These are phyloP conservation scores for Crocuta crocuta DNA, from an alignment of 2,113 vertebrate genomes.

Conservation along the genomic window DNA sequence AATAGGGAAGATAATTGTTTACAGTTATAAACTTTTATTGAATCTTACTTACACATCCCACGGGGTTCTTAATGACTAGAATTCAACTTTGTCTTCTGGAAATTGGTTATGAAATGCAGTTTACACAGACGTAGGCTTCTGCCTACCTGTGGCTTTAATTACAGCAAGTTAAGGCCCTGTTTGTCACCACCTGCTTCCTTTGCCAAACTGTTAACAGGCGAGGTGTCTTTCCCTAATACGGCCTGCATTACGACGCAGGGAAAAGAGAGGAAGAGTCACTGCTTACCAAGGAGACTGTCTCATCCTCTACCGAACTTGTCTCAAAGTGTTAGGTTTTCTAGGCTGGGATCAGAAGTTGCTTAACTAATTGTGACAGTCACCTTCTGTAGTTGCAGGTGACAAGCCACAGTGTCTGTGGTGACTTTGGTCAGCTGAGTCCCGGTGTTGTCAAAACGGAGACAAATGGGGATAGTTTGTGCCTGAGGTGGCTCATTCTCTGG, in stretches of 20 bases:
- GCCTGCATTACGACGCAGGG: constrained; percentile 48
- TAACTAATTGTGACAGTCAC: neutral
- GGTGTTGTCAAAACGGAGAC: neutral
- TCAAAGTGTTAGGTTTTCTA: constrained; percentile 32
- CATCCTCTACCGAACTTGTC: constrained; percentile 52
- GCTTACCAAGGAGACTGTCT: constrained; percentile 72
- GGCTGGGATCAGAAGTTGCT: constrained; percentile 52
- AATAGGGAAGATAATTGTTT: constrained; percentile 85
- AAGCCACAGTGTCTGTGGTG: neutral
- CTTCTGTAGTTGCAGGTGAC: constrained; percentile 62
- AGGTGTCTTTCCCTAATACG: constrained; percentile 72
- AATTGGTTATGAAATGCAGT: constrained; percentile 65
- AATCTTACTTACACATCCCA: constrained; percentile 72
- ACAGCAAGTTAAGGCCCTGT: constrained; percentile 42
- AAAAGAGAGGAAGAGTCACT: constrained; percentile 41
- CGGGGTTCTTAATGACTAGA: constrained; percentile 76
- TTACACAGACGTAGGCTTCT: constrained; percentile 51
- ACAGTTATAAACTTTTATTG: constrained; percentile 82
- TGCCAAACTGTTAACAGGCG: constrained; percentile 59
- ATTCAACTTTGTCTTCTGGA: constrained; percentile 77
- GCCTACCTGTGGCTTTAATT: constrained; percentile 61
- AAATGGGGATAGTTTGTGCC: neutral
- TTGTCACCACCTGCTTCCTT: constrained; percentile 63
- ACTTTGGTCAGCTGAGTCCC: neutral
- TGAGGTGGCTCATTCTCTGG: neutral